Conservation (phyloP, 2,888 invertebrate genomes). For the Chironomus tentans region DNA sequence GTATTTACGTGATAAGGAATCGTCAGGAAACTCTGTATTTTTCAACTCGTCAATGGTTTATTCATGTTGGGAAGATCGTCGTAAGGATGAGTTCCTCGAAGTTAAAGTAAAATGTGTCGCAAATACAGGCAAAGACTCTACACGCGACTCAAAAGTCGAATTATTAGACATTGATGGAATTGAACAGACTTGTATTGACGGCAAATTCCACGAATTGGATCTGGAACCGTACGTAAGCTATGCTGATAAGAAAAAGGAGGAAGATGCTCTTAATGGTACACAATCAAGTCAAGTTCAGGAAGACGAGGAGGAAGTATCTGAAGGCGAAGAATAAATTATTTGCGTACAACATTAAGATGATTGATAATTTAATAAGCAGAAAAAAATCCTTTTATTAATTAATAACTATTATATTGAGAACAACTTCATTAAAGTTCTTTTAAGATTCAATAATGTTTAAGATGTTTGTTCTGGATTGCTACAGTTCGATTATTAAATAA, state of each 20-base stretch:
- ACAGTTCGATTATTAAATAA: too few species aligned
- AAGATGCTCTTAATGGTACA: constrained; percentile 15
- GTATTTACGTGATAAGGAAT: constrained; percentile 35
- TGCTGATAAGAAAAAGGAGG: constrained; percentile 25
- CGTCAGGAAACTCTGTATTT: constrained; percentile 37
- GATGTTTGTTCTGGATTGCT: not conserved
- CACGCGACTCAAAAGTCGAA: constrained; percentile 34
- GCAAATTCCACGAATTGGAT: constrained; percentile 12
- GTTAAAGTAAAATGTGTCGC: constrained; percentile 37
- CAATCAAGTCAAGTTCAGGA: not conserved
- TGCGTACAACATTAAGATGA: not conserved
- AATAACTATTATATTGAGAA: not conserved
- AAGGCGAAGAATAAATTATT: constrained; percentile 28
- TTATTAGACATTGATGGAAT: constrained; percentile 32
- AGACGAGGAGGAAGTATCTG: constrained; percentile 28
- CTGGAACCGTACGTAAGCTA: constrained; percentile 24
- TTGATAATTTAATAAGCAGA: not conserved
- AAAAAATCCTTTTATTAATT: constrained; percentile 27
- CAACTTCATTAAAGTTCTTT: not conserved
- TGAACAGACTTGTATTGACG: constrained; percentile 26
- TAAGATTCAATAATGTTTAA: not conserved
- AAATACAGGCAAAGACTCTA: constrained; percentile 28
- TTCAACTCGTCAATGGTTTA: constrained; percentile 43
- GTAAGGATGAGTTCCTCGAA: constrained; percentile 37
- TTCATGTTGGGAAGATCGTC: constrained; percentile 42